phyloP scores from a whole-genome alignment of 2,113 vertebrate genomes.

The Rallus limicola region DNA sequence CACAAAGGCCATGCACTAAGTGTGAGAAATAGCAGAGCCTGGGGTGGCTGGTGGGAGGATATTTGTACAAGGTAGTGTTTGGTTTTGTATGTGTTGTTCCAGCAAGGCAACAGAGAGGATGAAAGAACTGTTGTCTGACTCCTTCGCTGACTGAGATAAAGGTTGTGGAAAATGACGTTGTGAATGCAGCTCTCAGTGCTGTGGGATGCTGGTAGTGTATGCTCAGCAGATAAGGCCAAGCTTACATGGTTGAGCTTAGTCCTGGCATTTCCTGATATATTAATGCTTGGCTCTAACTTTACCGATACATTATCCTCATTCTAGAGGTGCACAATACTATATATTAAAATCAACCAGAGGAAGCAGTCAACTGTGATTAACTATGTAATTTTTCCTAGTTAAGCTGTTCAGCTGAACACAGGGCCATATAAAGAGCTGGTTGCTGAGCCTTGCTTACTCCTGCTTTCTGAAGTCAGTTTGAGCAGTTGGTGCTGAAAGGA shows the following conservation, averaged over 20 bases:
- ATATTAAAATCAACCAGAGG: neutral
- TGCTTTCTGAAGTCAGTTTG: neutral
- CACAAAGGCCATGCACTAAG: neutral
- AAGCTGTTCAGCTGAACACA: neutral
- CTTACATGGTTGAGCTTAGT: neutral
- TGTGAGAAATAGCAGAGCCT: neutral
- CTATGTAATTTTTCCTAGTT: neutral
- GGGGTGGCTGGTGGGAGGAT: neutral
- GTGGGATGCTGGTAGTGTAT: neutral
- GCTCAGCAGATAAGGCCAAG: neutral
- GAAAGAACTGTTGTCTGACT: neutral
- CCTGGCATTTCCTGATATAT: neutral
- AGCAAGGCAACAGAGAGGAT: neutral
- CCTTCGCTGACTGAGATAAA: neutral
- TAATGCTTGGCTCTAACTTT: neutral
- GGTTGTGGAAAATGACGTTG: neutral
- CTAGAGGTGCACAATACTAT: neutral
- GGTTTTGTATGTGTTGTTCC: neutral
- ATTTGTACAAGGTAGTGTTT: neutral
- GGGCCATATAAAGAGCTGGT: neutral
- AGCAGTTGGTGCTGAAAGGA: neutral
- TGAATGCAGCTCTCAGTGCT: neutral
- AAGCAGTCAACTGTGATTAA: neutral
- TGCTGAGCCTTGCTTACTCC: neutral
- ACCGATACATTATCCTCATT: neutral